Base-by-base conservation (phyloP, 2,797 vertebrate genomes). In the Hemibagrus guttatus region DNA sequence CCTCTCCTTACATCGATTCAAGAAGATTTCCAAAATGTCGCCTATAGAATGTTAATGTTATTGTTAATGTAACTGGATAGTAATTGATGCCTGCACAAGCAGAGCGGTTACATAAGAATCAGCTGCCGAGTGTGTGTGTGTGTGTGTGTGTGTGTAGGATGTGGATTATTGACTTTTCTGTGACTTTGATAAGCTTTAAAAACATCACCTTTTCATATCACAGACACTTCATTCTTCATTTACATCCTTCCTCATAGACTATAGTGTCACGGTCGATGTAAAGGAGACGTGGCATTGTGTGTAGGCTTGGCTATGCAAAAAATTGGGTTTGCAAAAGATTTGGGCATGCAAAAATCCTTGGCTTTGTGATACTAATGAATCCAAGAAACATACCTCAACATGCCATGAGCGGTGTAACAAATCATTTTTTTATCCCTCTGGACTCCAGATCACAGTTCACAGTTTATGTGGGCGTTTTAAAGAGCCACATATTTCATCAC, bases 21-120 rank as follows among this genome's bases (percentile, higher is more conserved):
- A 46, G 21, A 78, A 56, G 31, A 11, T 46, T 81, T 63, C 6
- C 23, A 42, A 46, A 17, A 81, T 80, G 21, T 81, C 39, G 5
- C 14, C 59, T n/a, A 12, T 49, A 31, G 58, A 58, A 28, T 81
- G 42, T 63, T 49, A 59, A 78, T 21, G 42, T 0, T 12, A 74
- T 9, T 28, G 4, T n/a, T n/a, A 52, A 52, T 75, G 28, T 31
- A 58, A 13, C 12, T 58, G 28, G 21, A 35, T 21, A 2, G 59
- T 11, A 64, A 28, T 5, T n/a, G 23, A 81, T 11, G 8, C 28
- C 19, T 12, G 42, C 14, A 49, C 21, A 0, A 42, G 56, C 31
- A 49, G 59, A 81, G 42, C 0, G 14, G 26, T 66, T 66, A 52
- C 42, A 81, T 81, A 66, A 81, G 14, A 49, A 81, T 81, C 80